phyloP scores from a whole-genome alignment of 2,888 invertebrate species.

The Cinara cedri region DNA sequence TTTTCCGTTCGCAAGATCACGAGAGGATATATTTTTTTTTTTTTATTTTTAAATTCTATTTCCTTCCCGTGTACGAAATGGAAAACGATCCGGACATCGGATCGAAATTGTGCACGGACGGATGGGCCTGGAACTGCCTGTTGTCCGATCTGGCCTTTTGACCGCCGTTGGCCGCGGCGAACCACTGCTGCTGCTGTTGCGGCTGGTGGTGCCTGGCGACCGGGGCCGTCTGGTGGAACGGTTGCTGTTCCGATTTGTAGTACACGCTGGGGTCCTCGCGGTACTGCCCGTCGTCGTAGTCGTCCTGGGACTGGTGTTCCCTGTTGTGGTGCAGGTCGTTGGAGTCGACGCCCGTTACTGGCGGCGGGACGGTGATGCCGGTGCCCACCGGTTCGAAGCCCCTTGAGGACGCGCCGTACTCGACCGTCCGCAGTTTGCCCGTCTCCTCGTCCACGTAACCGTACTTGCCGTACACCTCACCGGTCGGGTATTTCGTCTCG shows the following conservation, averaged over 20 bases:
- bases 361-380: slow-evolving; percentile 82
- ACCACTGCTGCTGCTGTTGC: slow-evolving; percentile 61
- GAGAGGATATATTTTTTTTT: no score
- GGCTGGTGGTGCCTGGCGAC: slow-evolving; percentile 59
- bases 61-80: slow-evolving; percentile 73
- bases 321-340: slow-evolving; percentile 62
- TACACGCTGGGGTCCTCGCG: slow-evolving; percentile 82
- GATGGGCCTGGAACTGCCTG: slow-evolving; percentile 69
- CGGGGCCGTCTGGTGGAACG: slow-evolving; percentile 1
- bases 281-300: slow-evolving; percentile 85
- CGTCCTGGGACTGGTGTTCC: slow-evolving; percentile 63
- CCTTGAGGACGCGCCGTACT: slow-evolving; percentile 84
- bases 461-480: slow-evolving; percentile 84
- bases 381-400: slow-evolving; percentile 78
- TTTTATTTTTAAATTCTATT: not conserved
- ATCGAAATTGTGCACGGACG: slow-evolving; percentile 73
- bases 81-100: slow-evolving; percentile 78
- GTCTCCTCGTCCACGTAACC: slow-evolving; percentile 84
- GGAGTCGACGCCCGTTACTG: slow-evolving; percentile 68
- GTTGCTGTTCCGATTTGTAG: slow-evolving; percentile 67
- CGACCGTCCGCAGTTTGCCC: slow-evolving; percentile 76
- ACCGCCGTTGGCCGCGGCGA: slow-evolving; percentile 60
- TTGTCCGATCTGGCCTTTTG: slow-evolving; percentile 57
- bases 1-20: not conserved
- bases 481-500: slow-evolving; percentile 82